A percentile compares a stretch with the other conserved stretches of the same genome.
Evolutionary conservation across 2,888 invertebrate species (phyloP).

Genomic region (Sesamia inferens): DNA sequence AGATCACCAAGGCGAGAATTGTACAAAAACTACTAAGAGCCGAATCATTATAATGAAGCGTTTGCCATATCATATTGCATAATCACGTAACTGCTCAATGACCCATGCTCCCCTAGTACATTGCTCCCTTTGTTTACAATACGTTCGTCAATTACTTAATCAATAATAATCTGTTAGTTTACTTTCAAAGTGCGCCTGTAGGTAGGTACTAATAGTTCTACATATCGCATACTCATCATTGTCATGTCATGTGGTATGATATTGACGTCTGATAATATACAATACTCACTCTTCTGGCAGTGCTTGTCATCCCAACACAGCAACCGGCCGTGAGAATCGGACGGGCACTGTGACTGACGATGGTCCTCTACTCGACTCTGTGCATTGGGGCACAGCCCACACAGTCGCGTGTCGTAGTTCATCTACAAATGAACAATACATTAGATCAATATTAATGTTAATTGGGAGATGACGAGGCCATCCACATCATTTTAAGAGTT

Average conservation of each 20-base stretch:
- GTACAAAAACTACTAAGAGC: conserved; percentile 9
- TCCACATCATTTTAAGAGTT: conserved; percentile 43
- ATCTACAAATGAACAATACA: conserved; percentile 84
- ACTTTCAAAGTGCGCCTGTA: conserved; percentile 15
- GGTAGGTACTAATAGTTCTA: neutral
- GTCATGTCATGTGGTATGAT: neutral
- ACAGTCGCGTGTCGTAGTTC: conserved; percentile 89
- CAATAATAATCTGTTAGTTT: conserved; percentile 37
- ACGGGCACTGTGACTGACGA: conserved; percentile 77
- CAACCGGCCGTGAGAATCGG: conserved; percentile 83
- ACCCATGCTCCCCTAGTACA: conserved; percentile 48
- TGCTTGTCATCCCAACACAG: conserved; percentile 95
- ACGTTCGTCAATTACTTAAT: conserved; percentile 29
- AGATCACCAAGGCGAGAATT: conserved; percentile 1
- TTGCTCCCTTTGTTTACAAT: conserved; percentile 52
- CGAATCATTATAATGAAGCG: conserved; percentile 21
- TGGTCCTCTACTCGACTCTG: conserved; percentile 77
- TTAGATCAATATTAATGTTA: conserved; percentile 55
- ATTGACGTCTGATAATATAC: conserved; percentile 4
- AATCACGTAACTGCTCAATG: conserved; percentile 37
- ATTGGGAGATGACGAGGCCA: conserved; percentile 50
- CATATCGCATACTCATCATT: neutral
- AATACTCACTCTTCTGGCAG: conserved; percentile 92
- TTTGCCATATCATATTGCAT: conserved; percentile 47
- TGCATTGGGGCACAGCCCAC: conserved; percentile 83